These are phyloP conservation scores for Laothoe populi DNA, from an alignment of 2,888 invertebrate species.

Conservation along the genomic window DNA sequence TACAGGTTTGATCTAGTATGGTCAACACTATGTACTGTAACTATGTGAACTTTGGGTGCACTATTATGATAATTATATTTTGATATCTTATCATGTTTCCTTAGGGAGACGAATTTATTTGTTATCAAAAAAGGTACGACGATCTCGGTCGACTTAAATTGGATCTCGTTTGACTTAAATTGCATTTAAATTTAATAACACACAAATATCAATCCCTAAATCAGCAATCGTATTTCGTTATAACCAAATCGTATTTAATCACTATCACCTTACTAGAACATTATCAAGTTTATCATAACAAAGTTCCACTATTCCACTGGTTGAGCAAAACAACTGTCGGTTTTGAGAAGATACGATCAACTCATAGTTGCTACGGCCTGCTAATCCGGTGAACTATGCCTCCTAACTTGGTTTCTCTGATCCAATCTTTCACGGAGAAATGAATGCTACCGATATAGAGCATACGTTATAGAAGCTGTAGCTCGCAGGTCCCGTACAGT, in stretches of 20 bases:
- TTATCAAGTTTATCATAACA: background rate
- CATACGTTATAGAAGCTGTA: constrained; percentile 3
- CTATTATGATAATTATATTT: too few species aligned
- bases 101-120: too few species aligned
- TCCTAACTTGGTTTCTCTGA: background rate
- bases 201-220: too few species aligned
- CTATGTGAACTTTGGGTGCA: too few species aligned
- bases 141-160: too few species aligned
- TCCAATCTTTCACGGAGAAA: background rate
- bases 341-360: background rate
- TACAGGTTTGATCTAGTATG: too few species aligned
- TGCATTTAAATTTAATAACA: background rate
- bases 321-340: background rate
- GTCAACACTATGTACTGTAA: too few species aligned
- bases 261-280: background rate
- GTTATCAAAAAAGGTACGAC: too few species aligned
- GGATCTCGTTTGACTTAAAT: too few species aligned
- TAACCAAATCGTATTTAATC: background rate
- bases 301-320: background rate
- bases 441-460: background rate
- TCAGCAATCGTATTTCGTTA: background rate
- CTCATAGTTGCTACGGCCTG: background rate
- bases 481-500: constrained; percentile 1
- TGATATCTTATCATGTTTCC: too few species aligned
- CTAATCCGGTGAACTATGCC: background rate